Conservation (phyloP, 2,888 invertebrate species). For the Cantharis rufa region DNA sequence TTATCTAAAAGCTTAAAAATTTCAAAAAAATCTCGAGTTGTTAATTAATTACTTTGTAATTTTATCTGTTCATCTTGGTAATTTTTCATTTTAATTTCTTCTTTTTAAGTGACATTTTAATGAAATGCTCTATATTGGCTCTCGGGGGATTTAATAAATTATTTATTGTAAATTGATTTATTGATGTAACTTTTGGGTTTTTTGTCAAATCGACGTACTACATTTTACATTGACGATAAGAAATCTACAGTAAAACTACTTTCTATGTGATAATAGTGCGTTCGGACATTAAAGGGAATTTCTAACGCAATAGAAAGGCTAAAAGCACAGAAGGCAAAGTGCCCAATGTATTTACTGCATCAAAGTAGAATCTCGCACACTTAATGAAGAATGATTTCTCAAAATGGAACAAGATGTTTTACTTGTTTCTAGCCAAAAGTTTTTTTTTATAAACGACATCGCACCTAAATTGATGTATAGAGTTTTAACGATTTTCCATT, state of each 20-base stretch:
- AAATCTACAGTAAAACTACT: neutral
- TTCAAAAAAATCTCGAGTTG: neutral
- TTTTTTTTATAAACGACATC: constrained; percentile 19
- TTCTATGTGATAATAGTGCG: constrained; percentile 20
- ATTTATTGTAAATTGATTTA: neutral
- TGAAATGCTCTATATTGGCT: neutral
- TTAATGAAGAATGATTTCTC: constrained; percentile 38
- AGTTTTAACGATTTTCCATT: neutral
- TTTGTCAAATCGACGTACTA: neutral
- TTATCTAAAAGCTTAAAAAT: neutral
- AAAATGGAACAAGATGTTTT: constrained; percentile 36
- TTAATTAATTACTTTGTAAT: neutral
- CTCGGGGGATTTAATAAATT: neutral
- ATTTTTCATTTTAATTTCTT: neutral
- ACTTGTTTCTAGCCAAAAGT: constrained; percentile 27
- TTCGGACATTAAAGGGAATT: constrained; percentile 30
- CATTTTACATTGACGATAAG: neutral
- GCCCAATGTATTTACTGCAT: constrained; percentile 23
- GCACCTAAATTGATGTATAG: constrained; percentile 17
- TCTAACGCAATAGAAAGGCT: constrained; percentile 26
- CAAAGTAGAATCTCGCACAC: constrained; percentile 28
- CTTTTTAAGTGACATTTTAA: neutral
- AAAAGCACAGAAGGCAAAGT: constrained; percentile 25
- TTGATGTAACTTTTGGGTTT: neutral
- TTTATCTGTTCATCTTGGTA: neutral